phyloP scores from a whole-genome alignment of 2,888 invertebrate species.

The Mystacides longicornis region DNA sequence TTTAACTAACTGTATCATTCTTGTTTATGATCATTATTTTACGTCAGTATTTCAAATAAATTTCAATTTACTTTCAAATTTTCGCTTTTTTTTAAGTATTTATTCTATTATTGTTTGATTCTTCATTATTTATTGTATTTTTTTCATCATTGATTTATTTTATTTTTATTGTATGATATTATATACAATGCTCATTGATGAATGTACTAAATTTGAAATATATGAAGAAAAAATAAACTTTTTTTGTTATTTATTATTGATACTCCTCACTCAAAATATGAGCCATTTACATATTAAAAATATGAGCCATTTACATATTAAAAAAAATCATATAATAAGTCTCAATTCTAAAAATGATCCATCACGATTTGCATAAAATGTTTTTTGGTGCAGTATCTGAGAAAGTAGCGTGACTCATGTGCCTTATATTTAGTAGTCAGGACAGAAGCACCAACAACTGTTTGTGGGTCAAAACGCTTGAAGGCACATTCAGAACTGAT shows the following conservation, averaged over 20 bases:
- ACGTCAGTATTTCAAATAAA: too few species aligned
- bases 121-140: background rate
- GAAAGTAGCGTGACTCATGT: too few species aligned
- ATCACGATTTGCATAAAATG: too few species aligned
- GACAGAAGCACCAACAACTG: too few species aligned
- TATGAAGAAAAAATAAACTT: background rate
- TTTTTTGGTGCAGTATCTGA: too few species aligned
- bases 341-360: too few species aligned
- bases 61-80: too few species aligned
- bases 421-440: too few species aligned
- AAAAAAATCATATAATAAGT: too few species aligned
- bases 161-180: background rate
- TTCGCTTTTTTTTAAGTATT: too few species aligned
- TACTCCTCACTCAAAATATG: background rate
- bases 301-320: background rate
- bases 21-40: background rate
- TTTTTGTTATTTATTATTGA: background rate
- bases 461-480: too few species aligned
- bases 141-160: background rate
- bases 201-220: conserved; percentile 1
- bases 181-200: conserved; percentile 1
- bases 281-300: background rate
- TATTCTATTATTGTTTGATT: background rate
- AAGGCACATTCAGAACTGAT: too few species aligned
- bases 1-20: background rate